Base-by-base conservation (phyloP, 2,797 vertebrate species). In the Geotrypetes seraphini region DNA sequence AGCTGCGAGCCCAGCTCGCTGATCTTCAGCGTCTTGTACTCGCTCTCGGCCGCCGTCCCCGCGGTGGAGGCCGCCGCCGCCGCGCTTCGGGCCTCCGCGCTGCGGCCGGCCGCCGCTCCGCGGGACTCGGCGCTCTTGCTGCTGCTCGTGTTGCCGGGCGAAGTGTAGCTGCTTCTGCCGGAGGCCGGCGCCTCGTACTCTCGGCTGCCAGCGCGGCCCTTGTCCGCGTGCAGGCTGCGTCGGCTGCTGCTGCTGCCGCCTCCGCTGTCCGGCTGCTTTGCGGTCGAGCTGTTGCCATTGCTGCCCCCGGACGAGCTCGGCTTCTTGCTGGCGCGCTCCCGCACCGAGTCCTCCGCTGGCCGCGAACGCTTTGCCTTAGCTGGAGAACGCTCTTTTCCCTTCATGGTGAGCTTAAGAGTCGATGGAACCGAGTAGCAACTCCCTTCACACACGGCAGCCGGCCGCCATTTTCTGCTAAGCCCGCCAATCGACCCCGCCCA, bases 1-100 rank as follows among this genome's bases (percentile, higher is more conserved):
- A 98, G 62, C 63, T 90, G 92, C 3, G 90, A 91, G 46, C 95
- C 95, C 41, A 98, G 66, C 63, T 98, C 92, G 68, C 95, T 97
- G 38, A 98, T 97, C 67, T 95, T 95, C 8, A 97, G 80, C 1
- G 94, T 95, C 70, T 98, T 97, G 80, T 98, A 95, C 75, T 89
- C 87, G 52, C 79, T 83, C 62, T 93, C 92, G 23, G 53, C 63
- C 42, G 49, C 56, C 60, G 87, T 17, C 68, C 69, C 37, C 18
- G 49, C 36, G 25, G 43, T 57, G 2, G 49, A 33, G 8, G 39
- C 11, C 46, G 80, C 63, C 56, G 69, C 80, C 75, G 38, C 77
- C 33, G 63, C 87, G 71, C 28, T 86, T 28, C 92, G 74, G 55
- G 75, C 69, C 81, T 92, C 59, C 60, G 87, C 44, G 69, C 68